Percentiles rank a stretch among this genome's conserved stretches.
Evolutionary conservation across 2,888 invertebrate genomes (phyloP).

Genomic region (Apotomis turbidana): DNA sequence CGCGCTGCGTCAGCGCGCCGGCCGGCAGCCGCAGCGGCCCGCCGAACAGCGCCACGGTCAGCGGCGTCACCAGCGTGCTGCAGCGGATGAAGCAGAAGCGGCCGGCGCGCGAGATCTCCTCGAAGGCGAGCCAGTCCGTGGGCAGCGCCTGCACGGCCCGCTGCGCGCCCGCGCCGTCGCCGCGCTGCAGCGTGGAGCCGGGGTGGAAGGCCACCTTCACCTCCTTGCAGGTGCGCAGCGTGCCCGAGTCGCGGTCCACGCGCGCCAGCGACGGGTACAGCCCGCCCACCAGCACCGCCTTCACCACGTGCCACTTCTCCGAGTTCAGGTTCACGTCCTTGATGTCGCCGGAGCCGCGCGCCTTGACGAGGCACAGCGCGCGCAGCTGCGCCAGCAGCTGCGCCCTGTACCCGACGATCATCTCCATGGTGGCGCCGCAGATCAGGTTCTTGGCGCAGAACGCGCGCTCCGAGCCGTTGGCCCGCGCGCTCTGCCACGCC

Average conservation of each 20-base stretch:
- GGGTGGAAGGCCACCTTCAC: constrained; percentile 81
- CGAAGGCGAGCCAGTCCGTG: constrained; percentile 93
- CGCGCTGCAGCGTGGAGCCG: constrained; percentile 86
- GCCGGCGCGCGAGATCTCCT: constrained; percentile 90
- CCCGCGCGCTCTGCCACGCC: constrained; percentile 85
- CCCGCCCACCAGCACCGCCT: constrained; percentile 94
- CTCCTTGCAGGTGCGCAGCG: constrained; percentile 86
- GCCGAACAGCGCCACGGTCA: constrained; percentile 91
- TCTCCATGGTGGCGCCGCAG: constrained; percentile 93
- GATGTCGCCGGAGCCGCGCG: constrained; percentile 86
- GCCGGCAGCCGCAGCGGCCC: constrained; percentile 86
- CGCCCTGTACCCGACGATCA: constrained; percentile 92
- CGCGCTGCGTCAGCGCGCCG: constrained; percentile 72
- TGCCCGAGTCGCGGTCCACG: constrained; percentile 85
- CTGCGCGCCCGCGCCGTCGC: constrained; percentile 73
- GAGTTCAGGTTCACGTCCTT: constrained; percentile 92
- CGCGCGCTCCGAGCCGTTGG: constrained; percentile 85
- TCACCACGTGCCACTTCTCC: constrained; percentile 95
- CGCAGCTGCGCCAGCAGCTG: constrained; percentile 93
- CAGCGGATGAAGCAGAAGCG: constrained; percentile 89
- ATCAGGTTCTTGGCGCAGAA: constrained; percentile 91
- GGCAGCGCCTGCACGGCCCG: constrained; percentile 80
- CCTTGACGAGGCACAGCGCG: constrained; percentile 88
- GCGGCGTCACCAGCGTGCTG: constrained; percentile 91
- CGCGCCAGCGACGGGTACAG: constrained; percentile 94